Evolutionary conservation across 2,797 vertebrate genomes (phyloP).

Genomic region (Hyperoplus immaculatus): DNA sequence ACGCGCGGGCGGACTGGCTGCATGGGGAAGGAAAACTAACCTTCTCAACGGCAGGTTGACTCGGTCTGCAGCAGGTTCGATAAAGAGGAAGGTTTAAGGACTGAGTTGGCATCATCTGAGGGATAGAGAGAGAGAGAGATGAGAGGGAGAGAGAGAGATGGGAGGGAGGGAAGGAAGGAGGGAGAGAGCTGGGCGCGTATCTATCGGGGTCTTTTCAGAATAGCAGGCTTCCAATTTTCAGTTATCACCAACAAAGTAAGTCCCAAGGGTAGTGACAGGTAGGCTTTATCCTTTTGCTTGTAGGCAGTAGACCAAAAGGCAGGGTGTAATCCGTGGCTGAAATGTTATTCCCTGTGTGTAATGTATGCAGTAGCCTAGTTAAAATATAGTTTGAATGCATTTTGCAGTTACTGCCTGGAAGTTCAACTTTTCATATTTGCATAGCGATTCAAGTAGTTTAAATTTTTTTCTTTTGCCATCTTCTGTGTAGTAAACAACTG

Average conservation of each 20-base stretch:
- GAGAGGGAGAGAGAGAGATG: background rate
- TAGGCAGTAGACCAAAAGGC: slow-evolving; percentile 5
- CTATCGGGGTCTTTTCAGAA: background rate
- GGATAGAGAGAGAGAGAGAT: slow-evolving; percentile 12
- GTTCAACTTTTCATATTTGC: too few species aligned
- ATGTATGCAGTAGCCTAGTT: too few species aligned
- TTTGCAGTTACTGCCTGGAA: too few species aligned
- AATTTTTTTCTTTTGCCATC: background rate
- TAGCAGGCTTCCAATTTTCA: background rate
- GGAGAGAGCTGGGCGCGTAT: background rate
- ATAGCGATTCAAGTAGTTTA: too few species aligned
- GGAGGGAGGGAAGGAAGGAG: background rate
- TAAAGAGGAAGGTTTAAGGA: background rate
- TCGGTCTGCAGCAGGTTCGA: slow-evolving; percentile 23
- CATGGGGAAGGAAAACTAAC: background rate
- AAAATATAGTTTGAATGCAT: too few species aligned
- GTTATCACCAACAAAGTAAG: background rate
- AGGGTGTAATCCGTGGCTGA: background rate
- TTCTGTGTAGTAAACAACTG: too few species aligned
- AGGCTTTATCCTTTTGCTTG: background rate
- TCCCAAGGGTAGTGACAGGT: background rate
- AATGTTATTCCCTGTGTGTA: background rate
- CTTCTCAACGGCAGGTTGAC: slow-evolving; percentile 7
- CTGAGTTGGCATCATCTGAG: slow-evolving; percentile 49
- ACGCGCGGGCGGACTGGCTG: background rate